Conservation (phyloP, 2,888 invertebrate species). For the Lycaena phlaeas region DNA sequence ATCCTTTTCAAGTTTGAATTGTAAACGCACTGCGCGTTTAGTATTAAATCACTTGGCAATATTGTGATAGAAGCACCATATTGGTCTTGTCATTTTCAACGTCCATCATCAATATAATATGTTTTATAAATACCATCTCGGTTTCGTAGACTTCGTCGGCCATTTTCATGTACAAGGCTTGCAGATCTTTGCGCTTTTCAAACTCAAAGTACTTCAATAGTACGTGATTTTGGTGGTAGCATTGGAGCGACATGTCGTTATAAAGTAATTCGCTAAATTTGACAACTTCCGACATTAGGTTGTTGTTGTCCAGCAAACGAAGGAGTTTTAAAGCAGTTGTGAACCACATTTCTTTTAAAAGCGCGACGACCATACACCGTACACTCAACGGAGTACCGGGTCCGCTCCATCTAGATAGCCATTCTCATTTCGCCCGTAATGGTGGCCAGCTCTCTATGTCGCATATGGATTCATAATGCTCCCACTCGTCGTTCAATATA, state of each 20-base stretch:
- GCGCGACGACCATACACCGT: neutral
- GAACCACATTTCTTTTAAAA: neutral
- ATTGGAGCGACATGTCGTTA: neutral
- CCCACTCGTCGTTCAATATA: neutral
- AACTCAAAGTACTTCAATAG: neutral
- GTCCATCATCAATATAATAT: neutral
- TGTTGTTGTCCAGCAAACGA: neutral
- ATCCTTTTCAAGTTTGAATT: no score
- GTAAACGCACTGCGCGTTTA: no score
- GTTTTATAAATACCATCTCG: neutral
- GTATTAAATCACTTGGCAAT: no score
- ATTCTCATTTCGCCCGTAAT: neutral
- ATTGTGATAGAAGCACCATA: no score
- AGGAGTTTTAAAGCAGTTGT: neutral
- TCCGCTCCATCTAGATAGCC: slow-evolving; percentile 3
- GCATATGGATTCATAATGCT: neutral
- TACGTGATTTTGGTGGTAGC: neutral
- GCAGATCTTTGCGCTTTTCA: neutral
- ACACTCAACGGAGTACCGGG: slow-evolving; percentile 5
- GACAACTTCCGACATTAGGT: neutral
- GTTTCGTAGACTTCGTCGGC: slow-evolving; percentile 1
- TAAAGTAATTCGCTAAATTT: neutral
- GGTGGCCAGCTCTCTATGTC: neutral
- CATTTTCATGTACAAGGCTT: neutral
- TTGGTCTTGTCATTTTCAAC: neutral